Base-by-base conservation (phyloP, 2,888 invertebrate genomes). In the Leptogaster cylindrica region DNA sequence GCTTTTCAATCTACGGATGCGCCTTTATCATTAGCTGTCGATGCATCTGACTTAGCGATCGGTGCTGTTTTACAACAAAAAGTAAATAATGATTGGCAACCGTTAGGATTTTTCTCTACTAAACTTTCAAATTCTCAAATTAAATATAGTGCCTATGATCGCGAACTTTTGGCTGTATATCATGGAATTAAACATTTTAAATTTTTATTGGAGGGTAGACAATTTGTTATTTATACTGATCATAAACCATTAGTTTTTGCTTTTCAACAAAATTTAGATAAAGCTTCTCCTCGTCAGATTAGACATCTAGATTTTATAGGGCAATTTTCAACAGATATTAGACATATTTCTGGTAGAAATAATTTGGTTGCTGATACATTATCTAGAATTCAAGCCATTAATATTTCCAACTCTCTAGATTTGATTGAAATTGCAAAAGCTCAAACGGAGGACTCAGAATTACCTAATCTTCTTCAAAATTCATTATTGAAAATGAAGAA, bases 1-100 rank as follows among this genome's bases (percentile, higher is more conserved):
- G 14, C 65, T 75, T 23, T 72, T 75, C 31, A 20, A 70, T 50
- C 50, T 3, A 3, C 50, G 6, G 25, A 20, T 1, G 18, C 48
- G 10, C 5, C 18, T 48, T 3, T 48, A 20, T 1, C 3, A 8
- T 25, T 20, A 20, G n/a, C 36, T 3, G 14, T 14, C 14, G 36
- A 36, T 36, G 36, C 36, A 12, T 36, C 36, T 36, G n/a, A n/a
- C n/a, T n/a, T n/a, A n/a, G n/a, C 36, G 14, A 36, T 14, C 14
- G 8, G 36, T 8, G 14, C 14, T 8, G 36, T 3, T 14, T 36
- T 36, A 8, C n/a, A 36, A 12, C 36, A 36, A 8, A 7, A 20
- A 7, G 41, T 16, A 12, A 18, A 41, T 41, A 18, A 18, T 8
- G 10, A 6, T 8, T 31, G 31, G 31, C 6, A 31, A 31, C 31